A percentile compares a stretch with the other conserved stretches of the same genome.
Evolutionary conservation across 2,888 invertebrate genomes (phyloP).

Genomic region (Drosophila fungiperda): DNA sequence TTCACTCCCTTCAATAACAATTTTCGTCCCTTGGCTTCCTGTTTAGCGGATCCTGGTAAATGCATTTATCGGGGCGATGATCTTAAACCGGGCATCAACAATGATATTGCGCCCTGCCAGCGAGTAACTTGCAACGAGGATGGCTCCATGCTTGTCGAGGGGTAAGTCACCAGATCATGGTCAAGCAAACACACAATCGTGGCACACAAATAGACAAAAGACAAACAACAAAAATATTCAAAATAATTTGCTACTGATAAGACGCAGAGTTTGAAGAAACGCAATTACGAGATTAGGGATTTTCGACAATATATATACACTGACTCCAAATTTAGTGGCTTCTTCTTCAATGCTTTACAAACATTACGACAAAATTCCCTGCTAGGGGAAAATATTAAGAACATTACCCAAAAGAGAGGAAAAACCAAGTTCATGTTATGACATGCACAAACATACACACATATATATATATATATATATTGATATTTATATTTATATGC

Average conservation of each 20-base stretch:
- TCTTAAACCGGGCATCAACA: conserved; percentile 73
- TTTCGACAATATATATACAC: neutral
- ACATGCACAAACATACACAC: neutral
- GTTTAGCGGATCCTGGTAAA: conserved; percentile 68
- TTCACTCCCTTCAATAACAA: neutral
- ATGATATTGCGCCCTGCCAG: conserved; percentile 81
- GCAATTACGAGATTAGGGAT: conserved; percentile 11
- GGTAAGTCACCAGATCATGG: conserved; percentile 72
- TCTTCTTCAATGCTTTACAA: neutral
- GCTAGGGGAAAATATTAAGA: neutral
- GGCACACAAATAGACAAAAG: neutral
- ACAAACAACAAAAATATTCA: conserved; percentile 25
- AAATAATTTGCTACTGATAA: conserved; percentile 54
- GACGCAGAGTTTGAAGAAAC: conserved; percentile 6
- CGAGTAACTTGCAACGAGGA: conserved; percentile 80
- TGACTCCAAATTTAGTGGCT: too few species aligned
- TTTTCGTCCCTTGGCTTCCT: neutral
- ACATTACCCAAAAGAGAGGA: neutral
- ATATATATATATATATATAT: neutral
- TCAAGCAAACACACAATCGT: neutral
- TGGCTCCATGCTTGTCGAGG: conserved; percentile 82
- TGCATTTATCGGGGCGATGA: conserved; percentile 82
- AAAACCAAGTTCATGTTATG: neutral
- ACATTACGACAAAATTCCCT: neutral
- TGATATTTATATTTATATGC: neutral